A percentile compares a stretch with the other conserved stretches of the same genome.
phyloP scores from a whole-genome alignment of 2,797 vertebrate genomes.

The Hippocampus kuda region DNA sequence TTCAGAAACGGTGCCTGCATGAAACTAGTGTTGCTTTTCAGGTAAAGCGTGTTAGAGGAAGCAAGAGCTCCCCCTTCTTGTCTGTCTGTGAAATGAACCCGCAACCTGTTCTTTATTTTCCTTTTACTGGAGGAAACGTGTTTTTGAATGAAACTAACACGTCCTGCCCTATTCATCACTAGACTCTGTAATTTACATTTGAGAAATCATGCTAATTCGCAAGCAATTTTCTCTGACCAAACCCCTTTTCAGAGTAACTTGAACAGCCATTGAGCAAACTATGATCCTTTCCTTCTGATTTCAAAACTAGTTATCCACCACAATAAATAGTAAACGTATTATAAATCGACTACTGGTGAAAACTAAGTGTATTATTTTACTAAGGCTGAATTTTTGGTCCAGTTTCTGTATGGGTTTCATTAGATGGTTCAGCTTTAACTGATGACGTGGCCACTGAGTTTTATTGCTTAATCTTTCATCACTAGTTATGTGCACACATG shows the following conservation, averaged over 20 bases:
- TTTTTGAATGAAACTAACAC: not conserved
- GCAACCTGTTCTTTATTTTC: not conserved
- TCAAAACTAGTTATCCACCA: not conserved
- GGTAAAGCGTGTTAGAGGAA: conserved; percentile 34
- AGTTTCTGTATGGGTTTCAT: not conserved
- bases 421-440: not conserved
- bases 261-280: too few relatives aligned
- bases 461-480: not conserved
- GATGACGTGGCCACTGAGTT: not conserved
- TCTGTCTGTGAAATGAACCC: conserved; percentile 35
- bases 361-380: not conserved
- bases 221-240: too few relatives aligned
- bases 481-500: not conserved
- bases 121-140: not conserved
- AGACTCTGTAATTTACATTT: not conserved
- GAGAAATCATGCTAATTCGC: too few relatives aligned
- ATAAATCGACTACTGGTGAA: not conserved
- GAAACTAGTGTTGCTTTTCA: conserved; percentile 21
- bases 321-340: not conserved
- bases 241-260: too few relatives aligned
- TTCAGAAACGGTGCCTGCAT: not conserved
- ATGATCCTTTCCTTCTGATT: too few relatives aligned
- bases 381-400: not conserved
- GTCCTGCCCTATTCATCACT: not conserved
- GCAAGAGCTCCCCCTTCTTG: conserved; percentile 65